Evolutionary conservation across 2,888 invertebrate genomes (phyloP).

Genomic region (Xestia xanthographa): DNA sequence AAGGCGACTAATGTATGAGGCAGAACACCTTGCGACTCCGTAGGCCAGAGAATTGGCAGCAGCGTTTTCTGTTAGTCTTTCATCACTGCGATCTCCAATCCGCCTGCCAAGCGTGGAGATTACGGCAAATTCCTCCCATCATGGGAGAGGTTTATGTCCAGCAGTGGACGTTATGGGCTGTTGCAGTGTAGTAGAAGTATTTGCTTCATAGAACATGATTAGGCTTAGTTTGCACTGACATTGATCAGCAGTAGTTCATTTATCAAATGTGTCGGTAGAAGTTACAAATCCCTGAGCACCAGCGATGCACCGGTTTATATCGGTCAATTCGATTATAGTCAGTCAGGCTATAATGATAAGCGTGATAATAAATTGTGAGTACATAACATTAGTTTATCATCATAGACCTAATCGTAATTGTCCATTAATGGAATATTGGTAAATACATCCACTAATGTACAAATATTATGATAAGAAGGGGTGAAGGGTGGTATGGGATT

Average conservation of each 20-base stretch:
- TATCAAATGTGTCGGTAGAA: not conserved
- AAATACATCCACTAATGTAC: not conserved
- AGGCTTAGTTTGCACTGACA: not conserved
- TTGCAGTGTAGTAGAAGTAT: too few relatives aligned
- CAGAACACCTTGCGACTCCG: too few relatives aligned
- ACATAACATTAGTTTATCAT: constrained; percentile 9
- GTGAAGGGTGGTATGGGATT: not conserved
- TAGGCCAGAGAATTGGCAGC: too few relatives aligned
- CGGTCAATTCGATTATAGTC: constrained; percentile 8
- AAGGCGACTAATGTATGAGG: too few relatives aligned
- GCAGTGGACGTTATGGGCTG: too few relatives aligned
- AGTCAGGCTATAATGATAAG: constrained; percentile 14
- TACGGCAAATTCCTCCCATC: too few relatives aligned
- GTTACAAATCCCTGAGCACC: not conserved
- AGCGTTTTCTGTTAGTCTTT: too few relatives aligned
- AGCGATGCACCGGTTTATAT: not conserved
- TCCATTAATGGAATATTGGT: constrained; percentile 17
- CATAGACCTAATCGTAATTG: constrained; percentile 19
- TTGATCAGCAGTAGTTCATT: not conserved
- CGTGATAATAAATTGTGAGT: constrained; percentile 5
- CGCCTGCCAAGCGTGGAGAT: too few relatives aligned
- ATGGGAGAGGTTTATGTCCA: too few relatives aligned
- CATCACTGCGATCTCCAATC: too few relatives aligned
- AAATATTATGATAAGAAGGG: constrained; percentile 12
- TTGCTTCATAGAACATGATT: too few relatives aligned